Evolutionary conservation across 2,113 vertebrate species (phyloP), one percentile per base, ranked within the genome.

Genomic region (Agapornis roseicollis): DNA sequence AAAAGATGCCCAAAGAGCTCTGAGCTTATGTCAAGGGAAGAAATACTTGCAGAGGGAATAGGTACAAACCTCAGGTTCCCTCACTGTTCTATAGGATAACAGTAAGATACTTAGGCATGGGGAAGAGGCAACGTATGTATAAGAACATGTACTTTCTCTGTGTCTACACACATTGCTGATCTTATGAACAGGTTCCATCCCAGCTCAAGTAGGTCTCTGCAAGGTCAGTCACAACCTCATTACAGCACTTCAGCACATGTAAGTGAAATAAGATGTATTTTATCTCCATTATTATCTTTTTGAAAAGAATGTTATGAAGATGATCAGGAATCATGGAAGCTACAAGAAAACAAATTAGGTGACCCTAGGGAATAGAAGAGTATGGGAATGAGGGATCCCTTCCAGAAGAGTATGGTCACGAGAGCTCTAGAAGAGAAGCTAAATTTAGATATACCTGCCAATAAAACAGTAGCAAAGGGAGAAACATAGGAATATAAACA

Each of bases 121-220:
- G 35, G n/a, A 76, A 7, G 65, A 91, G 50, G 53, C 20, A 81
- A 73, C 0, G 0, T 14, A 25, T 4, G 5, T 39, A 69, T 11
- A 33, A 63, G 88, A 68, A 0, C 3, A 71, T 58, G 2, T 35
- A 58, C 35, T 58, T 58, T 42, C 29, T 52, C 37, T 69, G 13
- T 35, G 20, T 69, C 42, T 70, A 63, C 60, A 39, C 19, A 70
- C 49, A 18, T 16, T 41, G 58, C 25, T 88, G 53, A 80, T 55
- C 28, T 28, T n/a, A 44, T 13, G 65, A 85, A 66, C 2, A 24
- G 25, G 29, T 31, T 64, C 35, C 28, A 23, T 17, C 18, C 27
- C 42, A 74, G 7, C 42, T 27, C 29, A 31, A 79, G 27, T 2
- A 64, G 15, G 41, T 60, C 80, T 81, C 3, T 35, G n/a, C 29